Conservation (phyloP, 2,888 invertebrate species). For the Muschampia plurimacula region DNA sequence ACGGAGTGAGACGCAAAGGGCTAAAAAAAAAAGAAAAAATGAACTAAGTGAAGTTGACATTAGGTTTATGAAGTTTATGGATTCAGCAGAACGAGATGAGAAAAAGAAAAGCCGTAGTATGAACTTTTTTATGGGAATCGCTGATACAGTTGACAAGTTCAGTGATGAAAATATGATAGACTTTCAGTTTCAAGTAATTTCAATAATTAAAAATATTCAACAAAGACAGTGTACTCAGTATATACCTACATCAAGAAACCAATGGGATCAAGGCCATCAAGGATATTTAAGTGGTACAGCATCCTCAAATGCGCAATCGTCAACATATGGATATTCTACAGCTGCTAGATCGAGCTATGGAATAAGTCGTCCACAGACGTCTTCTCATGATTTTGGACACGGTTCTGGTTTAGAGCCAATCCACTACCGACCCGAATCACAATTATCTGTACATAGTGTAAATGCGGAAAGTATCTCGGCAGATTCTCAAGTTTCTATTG, state of each 20-base stretch:
- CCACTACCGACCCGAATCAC: constrained; percentile 47
- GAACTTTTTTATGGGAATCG: constrained; percentile 47
- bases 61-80: constrained; percentile 46
- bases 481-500: constrained; percentile 46
- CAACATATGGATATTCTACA: constrained; percentile 49
- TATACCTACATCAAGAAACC: constrained; percentile 48
- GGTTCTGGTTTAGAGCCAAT: constrained; percentile 48
- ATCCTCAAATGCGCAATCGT: constrained; percentile 47
- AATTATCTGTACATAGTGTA: constrained; percentile 48
- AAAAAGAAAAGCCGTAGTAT: constrained; percentile 48
- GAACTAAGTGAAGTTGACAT: constrained; percentile 46
- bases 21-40: constrained; percentile 35
- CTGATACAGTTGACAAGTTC: constrained; percentile 48
- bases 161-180: constrained; percentile 48
- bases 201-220: constrained; percentile 47
- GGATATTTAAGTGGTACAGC: constrained; percentile 44
- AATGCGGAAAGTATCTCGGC: constrained; percentile 45
- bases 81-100: constrained; percentile 39
- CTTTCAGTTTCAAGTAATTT: constrained; percentile 48
- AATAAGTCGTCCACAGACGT: constrained; percentile 46
- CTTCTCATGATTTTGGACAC: constrained; percentile 46
- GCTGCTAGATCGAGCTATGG: constrained; percentile 48
- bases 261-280: constrained; percentile 48
- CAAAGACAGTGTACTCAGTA: constrained; percentile 46
- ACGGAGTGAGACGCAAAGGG: constrained; percentile 46